Evolutionary conservation across 92 coral and sea anemone genomes (phyloP).

Genomic region (Paragorgia papillata): DNA sequence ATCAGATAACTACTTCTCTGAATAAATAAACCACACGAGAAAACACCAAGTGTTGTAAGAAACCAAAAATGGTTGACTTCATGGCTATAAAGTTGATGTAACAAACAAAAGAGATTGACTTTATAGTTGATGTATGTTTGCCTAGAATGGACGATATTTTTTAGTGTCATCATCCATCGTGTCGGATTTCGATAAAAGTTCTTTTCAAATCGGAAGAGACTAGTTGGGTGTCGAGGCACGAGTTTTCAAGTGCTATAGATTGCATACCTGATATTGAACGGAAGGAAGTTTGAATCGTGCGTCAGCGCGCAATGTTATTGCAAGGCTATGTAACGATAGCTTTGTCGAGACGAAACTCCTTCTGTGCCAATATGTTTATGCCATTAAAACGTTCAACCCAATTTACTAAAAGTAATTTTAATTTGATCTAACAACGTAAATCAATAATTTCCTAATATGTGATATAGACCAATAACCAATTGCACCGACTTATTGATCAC

Average conservation of each 20-base stretch:
- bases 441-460: constrained; percentile 39
- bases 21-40: background rate
- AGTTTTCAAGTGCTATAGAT: background rate
- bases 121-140: too few species aligned
- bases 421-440: constrained; percentile 16
- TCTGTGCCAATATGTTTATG: constrained; percentile 30
- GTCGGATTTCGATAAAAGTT: too few species aligned
- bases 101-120: background rate
- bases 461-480: constrained; percentile 16
- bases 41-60: background rate
- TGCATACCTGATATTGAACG: constrained; percentile 18
- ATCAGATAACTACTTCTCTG: constrained; percentile 7
- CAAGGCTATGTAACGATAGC: constrained; percentile 21
- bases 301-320: constrained; percentile 13
- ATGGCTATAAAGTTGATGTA: too few species aligned
- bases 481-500: constrained; percentile 29
- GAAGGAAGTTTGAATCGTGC: constrained; percentile 15
- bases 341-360: constrained; percentile 27
- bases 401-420: constrained; percentile 29
- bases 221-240: too few species aligned
- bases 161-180: too few species aligned
- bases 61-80: too few species aligned
- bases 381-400: constrained; percentile 34
- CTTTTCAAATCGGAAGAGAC: too few species aligned
- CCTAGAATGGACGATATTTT: too few species aligned